Evolutionary conservation across 2,113 vertebrate genomes (phyloP).

Genomic region (Megalops atlanticus): DNA sequence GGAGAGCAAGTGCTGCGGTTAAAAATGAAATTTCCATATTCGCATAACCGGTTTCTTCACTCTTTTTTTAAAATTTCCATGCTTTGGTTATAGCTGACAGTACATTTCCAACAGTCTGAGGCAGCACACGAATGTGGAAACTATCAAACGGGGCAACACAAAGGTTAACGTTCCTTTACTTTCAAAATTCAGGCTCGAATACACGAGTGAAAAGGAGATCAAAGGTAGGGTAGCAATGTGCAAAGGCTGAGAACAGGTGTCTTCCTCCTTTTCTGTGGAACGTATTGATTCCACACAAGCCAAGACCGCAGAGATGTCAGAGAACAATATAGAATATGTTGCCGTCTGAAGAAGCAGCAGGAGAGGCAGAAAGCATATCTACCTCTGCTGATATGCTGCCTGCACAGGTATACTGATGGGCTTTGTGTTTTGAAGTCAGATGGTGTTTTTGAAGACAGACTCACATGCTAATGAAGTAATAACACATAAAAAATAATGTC

Average conservation of each 20-base stretch:
- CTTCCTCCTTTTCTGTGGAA: neutral
- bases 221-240: neutral
- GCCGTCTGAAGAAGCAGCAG: neutral
- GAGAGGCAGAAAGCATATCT: neutral
- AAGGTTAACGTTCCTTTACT: neutral
- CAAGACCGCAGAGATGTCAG: neutral
- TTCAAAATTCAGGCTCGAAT: neutral
- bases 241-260: neutral
- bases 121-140: neutral
- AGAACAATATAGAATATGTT: neutral
- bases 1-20: neutral
- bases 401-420: too few species aligned
- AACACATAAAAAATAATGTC: too few species aligned
- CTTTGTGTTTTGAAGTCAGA: too few species aligned
- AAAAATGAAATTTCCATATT: neutral
- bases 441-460: too few species aligned
- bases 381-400: too few species aligned
- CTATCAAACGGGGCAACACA: neutral
- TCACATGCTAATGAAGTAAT: too few species aligned
- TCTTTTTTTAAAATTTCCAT: neutral
- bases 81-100: neutral
- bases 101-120: conserved; percentile 1
- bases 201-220: neutral
- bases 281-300: neutral
- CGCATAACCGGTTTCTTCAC: neutral